These are phyloP conservation scores for Pampus argenteus DNA, from an alignment of 2,797 vertebrate genomes.

Conservation along the genomic window DNA sequence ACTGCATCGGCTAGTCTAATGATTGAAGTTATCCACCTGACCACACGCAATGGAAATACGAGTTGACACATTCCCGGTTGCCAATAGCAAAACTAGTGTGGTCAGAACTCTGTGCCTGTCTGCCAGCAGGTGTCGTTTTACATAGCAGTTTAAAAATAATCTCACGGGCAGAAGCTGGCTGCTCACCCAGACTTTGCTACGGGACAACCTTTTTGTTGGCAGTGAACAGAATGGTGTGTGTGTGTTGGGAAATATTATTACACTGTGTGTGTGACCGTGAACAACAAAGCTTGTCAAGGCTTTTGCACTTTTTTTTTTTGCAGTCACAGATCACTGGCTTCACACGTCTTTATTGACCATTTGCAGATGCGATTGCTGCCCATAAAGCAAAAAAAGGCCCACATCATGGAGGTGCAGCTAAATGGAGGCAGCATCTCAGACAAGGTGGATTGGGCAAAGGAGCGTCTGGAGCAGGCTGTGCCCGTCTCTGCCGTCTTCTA, in stretches of 20 bases:
- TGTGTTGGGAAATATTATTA: background rate
- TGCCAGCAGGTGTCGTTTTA: constrained; percentile 74
- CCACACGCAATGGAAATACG: constrained; percentile 39
- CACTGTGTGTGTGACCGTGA: too few species aligned
- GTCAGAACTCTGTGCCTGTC: background rate
- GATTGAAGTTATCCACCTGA: constrained; percentile 15
- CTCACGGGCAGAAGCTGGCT: constrained; percentile 38
- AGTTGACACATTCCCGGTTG: constrained; percentile 33
- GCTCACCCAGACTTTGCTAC: constrained; percentile 29
- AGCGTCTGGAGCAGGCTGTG: constrained; percentile 92
- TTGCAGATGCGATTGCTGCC: constrained; percentile 91
- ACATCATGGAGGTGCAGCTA: constrained; percentile 95
- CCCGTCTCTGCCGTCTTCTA: constrained; percentile 88
- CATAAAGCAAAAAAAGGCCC: constrained; percentile 93
- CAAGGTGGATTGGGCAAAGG: constrained; percentile 94
- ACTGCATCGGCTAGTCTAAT: background rate
- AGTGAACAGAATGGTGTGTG: background rate
- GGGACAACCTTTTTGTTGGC: constrained; percentile 42
- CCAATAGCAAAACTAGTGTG: constrained; percentile 22
- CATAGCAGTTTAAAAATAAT: constrained; percentile 87
- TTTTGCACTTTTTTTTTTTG: background rate
- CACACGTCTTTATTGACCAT: constrained; percentile 3
- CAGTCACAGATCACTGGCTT: background rate
- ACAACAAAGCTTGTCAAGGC: background rate
- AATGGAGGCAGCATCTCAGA: constrained; percentile 91